Evolutionary conservation across 35 echinoderm and acorn worm genomes (phyloP), one percentile per base, ranked within the genome.

Genomic region (Stichopus chloronotus): DNA sequence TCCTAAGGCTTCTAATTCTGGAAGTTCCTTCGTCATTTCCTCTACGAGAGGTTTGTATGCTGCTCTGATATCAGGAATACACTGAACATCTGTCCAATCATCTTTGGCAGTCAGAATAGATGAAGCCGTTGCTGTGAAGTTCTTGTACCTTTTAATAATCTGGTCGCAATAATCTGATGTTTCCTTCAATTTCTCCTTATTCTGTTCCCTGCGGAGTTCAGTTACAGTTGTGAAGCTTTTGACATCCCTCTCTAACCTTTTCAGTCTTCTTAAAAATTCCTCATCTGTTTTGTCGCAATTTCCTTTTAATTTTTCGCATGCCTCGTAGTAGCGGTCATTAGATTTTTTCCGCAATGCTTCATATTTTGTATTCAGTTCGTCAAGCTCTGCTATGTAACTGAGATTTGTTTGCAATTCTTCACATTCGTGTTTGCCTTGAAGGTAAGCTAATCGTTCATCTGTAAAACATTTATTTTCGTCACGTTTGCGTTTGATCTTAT

Each of bases 21-120:
- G 87, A 89, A 89, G 71, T 0, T 89, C 87, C 87, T 52, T 89
- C 55, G 65, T 89, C 21, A 89, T n/a, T 2, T 89, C 87, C 52
- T 53, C 7, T 52, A 72, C 43, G 5, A 89, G 60, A 43, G 57
- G 22, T 72, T n/a, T 59, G 20, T 21, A 16, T 7, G 87, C 87
- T 9, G 24, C 22, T 19, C 14, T 63, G 4, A 89, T 89, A 89
- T 89, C 87, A 71, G 87, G 87, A 0, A 89, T 65, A 72, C 60
- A 72, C 59, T 72, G 87, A 6, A 52, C 87, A 16, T 59, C 24
- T 16, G 87, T 63, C 59, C 60, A 89, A 6, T 89, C 87, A 52
- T 89, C 60, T 12, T 89, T 63, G 6, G 59, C 65, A 14, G 23
- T 25, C 4, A 89, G 61, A 55, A 89, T 55, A 72, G n/a, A 63